phyloP scores from a whole-genome alignment of 1,140 invertebrate genomes.

The Drosophila ananassae region DNA sequence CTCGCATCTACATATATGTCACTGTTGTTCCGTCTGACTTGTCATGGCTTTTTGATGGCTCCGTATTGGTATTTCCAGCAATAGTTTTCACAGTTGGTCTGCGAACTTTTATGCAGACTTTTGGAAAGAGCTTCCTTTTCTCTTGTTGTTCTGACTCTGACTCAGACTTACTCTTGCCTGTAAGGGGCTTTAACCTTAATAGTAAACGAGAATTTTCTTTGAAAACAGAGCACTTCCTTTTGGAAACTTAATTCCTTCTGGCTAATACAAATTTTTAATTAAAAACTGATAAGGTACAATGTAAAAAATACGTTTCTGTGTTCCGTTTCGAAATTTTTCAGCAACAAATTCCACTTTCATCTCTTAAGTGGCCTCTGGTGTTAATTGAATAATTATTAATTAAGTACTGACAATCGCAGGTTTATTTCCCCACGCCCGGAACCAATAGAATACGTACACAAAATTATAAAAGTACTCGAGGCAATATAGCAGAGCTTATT shows the following conservation, averaged over 20 bases:
- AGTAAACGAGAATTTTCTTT: slow-evolving; percentile 16
- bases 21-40: slow-evolving; percentile 54
- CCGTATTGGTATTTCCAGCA: slow-evolving; percentile 15
- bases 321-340: neutral
- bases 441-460: neutral
- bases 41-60: slow-evolving; percentile 40
- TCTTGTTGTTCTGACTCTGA: slow-evolving; percentile 4
- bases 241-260: neutral
- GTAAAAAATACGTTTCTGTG: neutral
- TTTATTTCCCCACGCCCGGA: slow-evolving; percentile 2
- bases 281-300: slow-evolving; percentile 2
- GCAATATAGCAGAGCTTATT: neutral
- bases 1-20: slow-evolving; percentile 5
- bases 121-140: slow-evolving; percentile 1
- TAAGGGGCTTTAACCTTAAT: slow-evolving; percentile 6
- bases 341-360: slow-evolving; percentile 24
- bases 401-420: slow-evolving; percentile 38
- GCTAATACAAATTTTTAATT: slow-evolving; percentile 31
- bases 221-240: slow-evolving; percentile 7
- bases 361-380: slow-evolving; percentile 31
- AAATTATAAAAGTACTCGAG: neutral
- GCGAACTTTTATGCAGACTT: slow-evolving; percentile 31
- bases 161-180: slow-evolving; percentile 21
- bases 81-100: slow-evolving; percentile 42
- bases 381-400: slow-evolving; percentile 46